These are phyloP conservation scores for Microcebus tavaratra DNA, from an alignment of 2,113 vertebrate species.

Conservation along the genomic window DNA sequence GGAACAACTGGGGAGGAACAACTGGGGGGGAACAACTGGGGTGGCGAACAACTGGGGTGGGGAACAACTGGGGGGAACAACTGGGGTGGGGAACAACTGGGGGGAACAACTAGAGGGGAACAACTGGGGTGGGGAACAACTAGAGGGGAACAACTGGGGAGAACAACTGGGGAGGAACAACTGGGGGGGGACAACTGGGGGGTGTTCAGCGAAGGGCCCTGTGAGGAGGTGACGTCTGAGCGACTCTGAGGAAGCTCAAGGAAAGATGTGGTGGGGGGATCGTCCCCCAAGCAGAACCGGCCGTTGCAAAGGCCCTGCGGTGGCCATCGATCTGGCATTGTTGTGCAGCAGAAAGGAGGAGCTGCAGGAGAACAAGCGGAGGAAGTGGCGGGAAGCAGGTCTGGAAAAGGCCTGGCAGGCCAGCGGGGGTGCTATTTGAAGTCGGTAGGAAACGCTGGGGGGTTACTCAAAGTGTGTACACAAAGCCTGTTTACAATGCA, in stretches of 20 bases:
- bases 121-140: fast-evolving
- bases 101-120: fast-evolving
- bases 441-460: neutral
- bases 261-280: fast-evolving
- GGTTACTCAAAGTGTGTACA: neutral
- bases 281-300: neutral
- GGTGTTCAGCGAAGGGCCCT: too few species aligned
- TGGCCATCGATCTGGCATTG: neutral
- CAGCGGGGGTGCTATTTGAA: neutral
- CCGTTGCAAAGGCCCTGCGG: neutral
- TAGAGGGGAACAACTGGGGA: too few species aligned
- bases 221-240: too few species aligned
- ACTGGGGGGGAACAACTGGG: too few species aligned
- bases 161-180: too few species aligned
- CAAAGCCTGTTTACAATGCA: neutral
- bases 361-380: neutral
- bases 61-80: too few species aligned
- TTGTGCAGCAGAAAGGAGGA: neutral
- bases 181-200: too few species aligned
- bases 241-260: neutral
- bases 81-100: too few species aligned
- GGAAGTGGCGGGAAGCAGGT: neutral
- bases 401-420: neutral
- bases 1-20: too few species aligned
- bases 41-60: too few species aligned